A percentile compares a stretch with the other conserved stretches of the same genome.
Evolutionary conservation across 2,797 vertebrate genomes (phyloP).

Genomic region (Glyptemys insculpta): DNA sequence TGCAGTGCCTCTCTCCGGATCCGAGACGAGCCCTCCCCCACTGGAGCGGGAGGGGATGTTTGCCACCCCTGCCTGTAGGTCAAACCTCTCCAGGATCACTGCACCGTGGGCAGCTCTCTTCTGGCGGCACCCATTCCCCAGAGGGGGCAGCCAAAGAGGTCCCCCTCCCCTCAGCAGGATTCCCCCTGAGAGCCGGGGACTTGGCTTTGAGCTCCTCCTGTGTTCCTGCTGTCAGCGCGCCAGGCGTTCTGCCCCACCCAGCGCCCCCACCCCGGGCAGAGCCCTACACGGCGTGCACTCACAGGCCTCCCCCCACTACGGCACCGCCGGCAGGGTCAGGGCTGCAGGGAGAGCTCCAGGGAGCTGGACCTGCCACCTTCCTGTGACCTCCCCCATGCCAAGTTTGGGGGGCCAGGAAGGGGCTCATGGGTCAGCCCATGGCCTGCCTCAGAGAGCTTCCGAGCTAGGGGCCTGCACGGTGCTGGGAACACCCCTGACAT

Average conservation of each 20-base stretch:
- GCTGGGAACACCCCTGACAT: neutral
- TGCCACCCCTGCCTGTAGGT: neutral
- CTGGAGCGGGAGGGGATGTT: neutral
- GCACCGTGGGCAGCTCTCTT: neutral
- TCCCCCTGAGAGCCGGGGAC: neutral
- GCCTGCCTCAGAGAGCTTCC: neutral
- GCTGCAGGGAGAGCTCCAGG: rapidly evolving
- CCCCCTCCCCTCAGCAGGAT: neutral
- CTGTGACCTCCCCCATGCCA: neutral
- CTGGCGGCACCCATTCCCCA: neutral
- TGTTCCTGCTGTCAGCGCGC: neutral
- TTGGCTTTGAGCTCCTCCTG: neutral
- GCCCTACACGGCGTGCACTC: neutral
- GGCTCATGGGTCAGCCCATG: neutral
- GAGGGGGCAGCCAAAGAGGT: neutral
- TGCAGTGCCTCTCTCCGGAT: neutral
- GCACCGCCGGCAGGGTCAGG: neutral
- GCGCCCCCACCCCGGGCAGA: neutral
- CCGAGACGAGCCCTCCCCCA: neutral
- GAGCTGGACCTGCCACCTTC: neutral
- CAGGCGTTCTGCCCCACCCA: neutral
- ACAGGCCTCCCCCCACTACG: neutral
- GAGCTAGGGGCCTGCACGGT: neutral
- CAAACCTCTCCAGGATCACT: neutral
- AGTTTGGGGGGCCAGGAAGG: neutral